Evolutionary conservation across 1,140 invertebrate genomes (phyloP), one percentile per base, ranked within the genome.

Genomic region (Copidosoma floridanum): DNA sequence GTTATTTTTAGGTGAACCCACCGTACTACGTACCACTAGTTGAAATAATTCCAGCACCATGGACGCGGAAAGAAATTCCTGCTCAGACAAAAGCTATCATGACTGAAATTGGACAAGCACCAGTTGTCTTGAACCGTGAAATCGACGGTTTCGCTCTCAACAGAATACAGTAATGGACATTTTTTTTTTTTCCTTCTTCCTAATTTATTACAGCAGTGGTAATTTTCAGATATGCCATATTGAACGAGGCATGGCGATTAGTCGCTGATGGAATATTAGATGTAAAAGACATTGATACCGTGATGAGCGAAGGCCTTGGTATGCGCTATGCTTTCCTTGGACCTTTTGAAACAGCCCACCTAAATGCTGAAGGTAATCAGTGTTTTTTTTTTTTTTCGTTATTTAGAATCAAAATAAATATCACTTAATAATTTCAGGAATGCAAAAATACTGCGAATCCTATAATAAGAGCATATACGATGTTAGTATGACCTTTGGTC

Each of bases 301-400:
- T 98, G 0, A 97, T 98, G 86, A 92, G 88, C 14, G 91, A 97
- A 78, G 97, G 97, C 18, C 82, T 99, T 11, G 96, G 95, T 16
- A 91, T 92, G 84, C 84, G 96, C 57, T 99, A 98, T 74, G 95
- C 95, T 4, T 98, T 98, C 75, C 81, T 97, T 18, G 97, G 97
- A 21, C 89, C 94, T 1, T 82, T 98, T 50, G 94, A 98, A 83
- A 95, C 94, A 0, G 91, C 92, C 20, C 95, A 97, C 81, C 83
- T 98, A 21, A 98, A 98, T 82, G 94, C 95, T 24, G 89, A 95
- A 81, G 95, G 94, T 84, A 85, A 54, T 29, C n/a, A n/a, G n/a
- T n/a, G n/a, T n/a, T n/a, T n/a, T 57, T 46, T 44, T 23, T 35
- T 29, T 32, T 37, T 32, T 12, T 14, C 24, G 26, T 55, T 84